Conservation (phyloP, 1,140 invertebrate genomes). For the Drosophila persimilis region DNA sequence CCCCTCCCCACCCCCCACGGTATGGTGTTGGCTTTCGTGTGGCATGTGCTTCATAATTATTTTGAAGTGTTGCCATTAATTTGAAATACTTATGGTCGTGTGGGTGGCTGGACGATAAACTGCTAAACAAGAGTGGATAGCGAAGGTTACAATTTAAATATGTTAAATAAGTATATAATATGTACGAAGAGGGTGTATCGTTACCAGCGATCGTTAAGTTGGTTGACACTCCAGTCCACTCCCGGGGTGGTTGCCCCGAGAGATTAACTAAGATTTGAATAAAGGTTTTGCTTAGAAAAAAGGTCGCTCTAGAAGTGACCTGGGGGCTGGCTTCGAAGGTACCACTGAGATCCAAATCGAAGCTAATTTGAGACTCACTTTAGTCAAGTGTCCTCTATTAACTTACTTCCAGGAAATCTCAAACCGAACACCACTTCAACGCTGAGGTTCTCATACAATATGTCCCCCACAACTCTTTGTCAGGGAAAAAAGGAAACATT, state of each 20-base stretch:
- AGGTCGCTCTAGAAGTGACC: too few relatives aligned
- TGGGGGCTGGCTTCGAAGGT: too few relatives aligned
- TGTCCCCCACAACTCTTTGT: slow-evolving; percentile 10
- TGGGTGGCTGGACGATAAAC: slow-evolving; percentile 55
- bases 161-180: slow-evolving; percentile 67
- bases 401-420: too few relatives aligned
- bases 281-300: too few relatives aligned
- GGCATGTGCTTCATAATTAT: slow-evolving; percentile 77
- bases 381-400: too few relatives aligned
- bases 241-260: background rate
- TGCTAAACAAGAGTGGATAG: slow-evolving; percentile 62
- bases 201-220: background rate
- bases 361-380: too few relatives aligned
- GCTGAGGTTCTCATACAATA: slow-evolving; percentile 7
- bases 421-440: too few relatives aligned
- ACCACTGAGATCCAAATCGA: too few relatives aligned
- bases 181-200: too few relatives aligned
- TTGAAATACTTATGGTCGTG: slow-evolving; percentile 74
- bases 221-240: background rate
- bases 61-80: slow-evolving; percentile 76
- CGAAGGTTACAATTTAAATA: slow-evolving; percentile 66
- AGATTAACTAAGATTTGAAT: too few relatives aligned
- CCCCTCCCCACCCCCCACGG: background rate
- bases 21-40: background rate
- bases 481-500: slow-evolving; percentile 43